A percentile compares a stretch with the other conserved stretches of the same genome.
These are phyloP conservation scores for Gnatocerus cornutus DNA, from an alignment of 2,888 invertebrate species.

Conservation along the genomic window DNA sequence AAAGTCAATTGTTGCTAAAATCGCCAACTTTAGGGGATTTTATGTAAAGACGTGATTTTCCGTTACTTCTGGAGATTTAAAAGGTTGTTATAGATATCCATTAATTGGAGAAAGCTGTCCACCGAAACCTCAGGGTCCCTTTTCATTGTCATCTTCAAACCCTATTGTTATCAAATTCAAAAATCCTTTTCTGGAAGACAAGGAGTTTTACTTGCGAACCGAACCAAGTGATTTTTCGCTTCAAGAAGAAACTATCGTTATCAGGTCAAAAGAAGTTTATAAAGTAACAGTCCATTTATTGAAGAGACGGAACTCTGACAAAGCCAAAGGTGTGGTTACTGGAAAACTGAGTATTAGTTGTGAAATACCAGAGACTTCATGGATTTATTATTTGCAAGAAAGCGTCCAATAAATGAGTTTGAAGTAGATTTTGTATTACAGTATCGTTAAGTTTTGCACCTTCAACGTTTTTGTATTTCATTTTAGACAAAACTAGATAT, in stretches of 20 bases:
- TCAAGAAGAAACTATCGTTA: constrained; percentile 7
- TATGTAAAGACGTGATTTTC: constrained; percentile 21
- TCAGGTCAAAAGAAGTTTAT: constrained; percentile 16
- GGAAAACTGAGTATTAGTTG: constrained; percentile 41
- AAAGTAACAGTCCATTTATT: constrained; percentile 20
- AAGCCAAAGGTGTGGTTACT: constrained; percentile 14
- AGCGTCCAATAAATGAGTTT: constrained; percentile 22
- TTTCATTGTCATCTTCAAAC: neutral
- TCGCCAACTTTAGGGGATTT: constrained; percentile 34
- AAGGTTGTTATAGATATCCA: constrained; percentile 41
- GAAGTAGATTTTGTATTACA: neutral
- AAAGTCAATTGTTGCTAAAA: constrained; percentile 29
- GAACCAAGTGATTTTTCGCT: constrained; percentile 35
- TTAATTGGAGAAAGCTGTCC: constrained; percentile 40
- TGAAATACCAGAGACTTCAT: constrained; percentile 17
- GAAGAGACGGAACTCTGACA: neutral
- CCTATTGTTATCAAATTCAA: constrained; percentile 33
- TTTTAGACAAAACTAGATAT: too few relatives aligned
- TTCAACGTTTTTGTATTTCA: too few relatives aligned
- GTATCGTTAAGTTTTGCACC: too few relatives aligned
- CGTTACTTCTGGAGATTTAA: neutral
- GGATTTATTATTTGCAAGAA: constrained; percentile 42
- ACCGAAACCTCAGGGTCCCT: constrained; percentile 45
- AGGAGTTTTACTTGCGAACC: constrained; percentile 16
- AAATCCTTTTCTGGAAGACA: constrained; percentile 39